Base-by-base conservation (phyloP, 1,140 invertebrate species). In the Drosophila nigrodunni region DNA sequence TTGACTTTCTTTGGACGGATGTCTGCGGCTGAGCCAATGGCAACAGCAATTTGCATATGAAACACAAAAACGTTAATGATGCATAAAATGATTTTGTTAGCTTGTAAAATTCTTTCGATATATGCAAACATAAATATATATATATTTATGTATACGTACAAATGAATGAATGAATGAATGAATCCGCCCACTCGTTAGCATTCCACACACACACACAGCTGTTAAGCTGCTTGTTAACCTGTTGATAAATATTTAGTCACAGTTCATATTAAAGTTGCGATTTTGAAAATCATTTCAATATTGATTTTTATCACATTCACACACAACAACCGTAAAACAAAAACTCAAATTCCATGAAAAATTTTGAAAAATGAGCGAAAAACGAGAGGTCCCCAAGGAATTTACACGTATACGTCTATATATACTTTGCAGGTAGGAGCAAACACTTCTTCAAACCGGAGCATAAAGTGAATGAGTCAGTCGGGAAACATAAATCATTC, bases 11-110 rank as follows among this genome's bases (percentile, higher is more conserved):
- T 89, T 80, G 73, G 70, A 74, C 79, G 78, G 78, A 85, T 76
- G 81, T 85, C 74, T 80, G 81, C 60, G 57, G 61, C 54, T 49
- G 21, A 41, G 35, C 46, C 39, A 39, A 35, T 49, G 68, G 62
- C 47, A 25, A 44, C 39, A 59, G 39, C 54, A 78, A 78, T 89
- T 89, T 89, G 85, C 85, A 89, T 89, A 89, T 89, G 81, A 89
- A 89, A 89, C 80, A 90, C 86, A 90, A 81, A 85, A 89, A 90
- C 85, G 86, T 90, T 89, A 89, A 89, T 89, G 85, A 89, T 89
- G 85, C 85, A 78, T 74, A 81, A 89, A 89, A 89, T 89, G 69
- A 89, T 89, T 89, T 82, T 89, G 85, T 90, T 89, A 85, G 86
- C 85, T 85, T 89, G 85, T 89, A 88, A 88, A 88, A 88, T 81